Conservation (phyloP, 2,888 invertebrate genomes). For the Helicoverpa assulta region DNA sequence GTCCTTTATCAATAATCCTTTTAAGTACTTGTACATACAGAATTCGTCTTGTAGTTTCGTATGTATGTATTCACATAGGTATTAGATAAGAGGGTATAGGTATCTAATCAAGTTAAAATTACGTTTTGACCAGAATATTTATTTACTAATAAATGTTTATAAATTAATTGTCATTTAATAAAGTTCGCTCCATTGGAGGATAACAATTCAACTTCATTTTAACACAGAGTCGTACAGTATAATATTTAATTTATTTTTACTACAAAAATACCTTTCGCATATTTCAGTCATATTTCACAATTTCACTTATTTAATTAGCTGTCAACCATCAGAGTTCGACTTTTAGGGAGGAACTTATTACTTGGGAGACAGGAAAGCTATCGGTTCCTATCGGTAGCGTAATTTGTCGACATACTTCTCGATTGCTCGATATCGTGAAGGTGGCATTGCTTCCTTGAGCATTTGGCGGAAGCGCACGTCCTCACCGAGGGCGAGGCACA, state of each 20-base stretch:
- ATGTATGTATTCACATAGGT: too few relatives aligned
- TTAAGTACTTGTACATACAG: too few relatives aligned
- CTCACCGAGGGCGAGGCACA: slow-evolving; percentile 93
- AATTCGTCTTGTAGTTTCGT: too few relatives aligned
- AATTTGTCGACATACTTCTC: slow-evolving; percentile 94
- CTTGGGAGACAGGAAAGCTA: neutral
- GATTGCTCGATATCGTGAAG: slow-evolving; percentile 94
- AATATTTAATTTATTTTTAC: slow-evolving; percentile 49
- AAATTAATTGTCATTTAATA: slow-evolving; percentile 60
- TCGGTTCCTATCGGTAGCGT: slow-evolving; percentile 71
- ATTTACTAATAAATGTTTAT: slow-evolving; percentile 63
- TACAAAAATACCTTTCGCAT: slow-evolving; percentile 86
- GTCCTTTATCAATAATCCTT: too few relatives aligned
- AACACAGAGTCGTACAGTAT: slow-evolving; percentile 40
- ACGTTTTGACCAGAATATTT: slow-evolving; percentile 48
- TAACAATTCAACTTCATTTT: slow-evolving; percentile 70
- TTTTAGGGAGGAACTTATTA: slow-evolving; percentile 20
- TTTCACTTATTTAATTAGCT: slow-evolving; percentile 29
- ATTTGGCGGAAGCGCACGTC: slow-evolving; percentile 94
- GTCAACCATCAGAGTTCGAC: neutral
- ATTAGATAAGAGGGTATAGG: neutral
- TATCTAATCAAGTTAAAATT: slow-evolving; percentile 14
- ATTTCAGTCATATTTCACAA: slow-evolving; percentile 76
- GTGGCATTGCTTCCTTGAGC: slow-evolving; percentile 94
- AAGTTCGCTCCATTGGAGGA: slow-evolving; percentile 79